phyloP scores from a whole-genome alignment of 2,888 invertebrate genomes.

The Halictus quadricinctus region DNA sequence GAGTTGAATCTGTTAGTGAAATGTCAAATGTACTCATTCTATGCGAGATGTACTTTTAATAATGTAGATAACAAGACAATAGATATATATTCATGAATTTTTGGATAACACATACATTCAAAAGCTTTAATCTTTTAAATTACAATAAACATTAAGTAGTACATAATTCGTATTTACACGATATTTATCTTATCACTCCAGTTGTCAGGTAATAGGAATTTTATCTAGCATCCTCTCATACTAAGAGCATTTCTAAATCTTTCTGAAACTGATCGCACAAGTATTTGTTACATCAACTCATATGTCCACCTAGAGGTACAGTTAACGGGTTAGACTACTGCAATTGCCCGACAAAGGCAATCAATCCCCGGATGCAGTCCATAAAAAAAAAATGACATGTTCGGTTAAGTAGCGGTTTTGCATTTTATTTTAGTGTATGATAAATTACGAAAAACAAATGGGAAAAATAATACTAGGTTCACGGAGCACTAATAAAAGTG shows the following conservation, averaged over 20 bases:
- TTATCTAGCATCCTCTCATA: constrained; percentile 61
- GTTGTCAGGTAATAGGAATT: constrained; percentile 71
- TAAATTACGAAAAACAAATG: neutral
- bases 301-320: neutral
- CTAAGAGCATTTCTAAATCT: constrained; percentile 55
- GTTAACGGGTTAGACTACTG: neutral
- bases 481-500: neutral
- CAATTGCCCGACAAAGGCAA: too few species aligned
- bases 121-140: constrained; percentile 81
- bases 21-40: constrained; percentile 11
- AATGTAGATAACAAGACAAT: constrained; percentile 52
- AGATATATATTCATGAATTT: constrained; percentile 57
- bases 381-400: neutral
- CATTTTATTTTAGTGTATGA: neutral
- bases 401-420: neutral
- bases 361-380: neutral
- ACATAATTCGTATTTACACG: constrained; percentile 78
- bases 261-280: constrained; percentile 48
- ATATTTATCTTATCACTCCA: constrained; percentile 73
- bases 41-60: constrained; percentile 40
- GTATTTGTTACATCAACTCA: neutral
- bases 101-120: constrained; percentile 74
- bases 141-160: constrained; percentile 79
- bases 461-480: neutral
- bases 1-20: constrained; percentile 28